Percentiles rank a stretch among this genome's conserved stretches.
Evolutionary conservation across 2,797 vertebrate species (phyloP).

Genomic region (Lepilemur septentrionalis): DNA sequence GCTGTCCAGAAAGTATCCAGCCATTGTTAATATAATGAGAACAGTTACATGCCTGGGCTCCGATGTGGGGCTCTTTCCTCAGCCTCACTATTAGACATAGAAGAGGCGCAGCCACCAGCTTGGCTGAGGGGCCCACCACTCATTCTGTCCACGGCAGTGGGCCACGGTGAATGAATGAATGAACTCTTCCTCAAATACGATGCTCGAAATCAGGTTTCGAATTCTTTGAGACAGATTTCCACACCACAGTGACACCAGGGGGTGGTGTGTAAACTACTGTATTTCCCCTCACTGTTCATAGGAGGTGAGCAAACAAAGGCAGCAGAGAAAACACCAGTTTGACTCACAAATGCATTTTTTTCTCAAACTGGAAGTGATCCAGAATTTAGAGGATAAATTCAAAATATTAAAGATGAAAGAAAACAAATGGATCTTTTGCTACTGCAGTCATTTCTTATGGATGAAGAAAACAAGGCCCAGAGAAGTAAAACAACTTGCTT

Average conservation of each 20-base stretch:
- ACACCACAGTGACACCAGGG: neutral
- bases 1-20: too few relatives aligned
- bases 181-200: neutral
- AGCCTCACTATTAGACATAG: neutral
- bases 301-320: neutral
- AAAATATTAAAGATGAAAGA: neutral
- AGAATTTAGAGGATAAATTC: neutral
- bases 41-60: neutral
- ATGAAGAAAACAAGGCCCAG: neutral
- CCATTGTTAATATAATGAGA: too few relatives aligned
- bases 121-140: neutral
- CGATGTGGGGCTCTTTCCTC: neutral
- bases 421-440: neutral
- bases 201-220: neutral
- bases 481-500: neutral
- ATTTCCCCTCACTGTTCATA: neutral
- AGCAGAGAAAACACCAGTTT: neutral
- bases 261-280: neutral
- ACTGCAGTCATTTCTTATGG: neutral
- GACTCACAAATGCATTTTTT: slow-evolving; percentile 1
- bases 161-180: neutral
- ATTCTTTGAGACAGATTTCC: neutral
- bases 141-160: neutral
- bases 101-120: neutral
- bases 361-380: neutral